Conservation (phyloP, 2,797 vertebrate species). For the Falco naumanni region DNA sequence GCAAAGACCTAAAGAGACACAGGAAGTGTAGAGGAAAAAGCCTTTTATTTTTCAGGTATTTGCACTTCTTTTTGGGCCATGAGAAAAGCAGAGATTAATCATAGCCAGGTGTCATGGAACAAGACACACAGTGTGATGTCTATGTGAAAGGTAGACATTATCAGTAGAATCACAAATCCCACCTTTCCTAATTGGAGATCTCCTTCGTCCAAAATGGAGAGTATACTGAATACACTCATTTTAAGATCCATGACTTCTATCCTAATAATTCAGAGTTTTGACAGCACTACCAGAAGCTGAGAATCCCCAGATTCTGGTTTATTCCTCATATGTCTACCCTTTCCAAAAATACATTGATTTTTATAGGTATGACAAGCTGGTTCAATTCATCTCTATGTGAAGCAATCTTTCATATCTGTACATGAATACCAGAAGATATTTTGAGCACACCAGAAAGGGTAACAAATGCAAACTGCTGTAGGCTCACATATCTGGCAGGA, state of each 20-base stretch:
- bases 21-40: not conserved
- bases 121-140: not conserved
- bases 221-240: not conserved
- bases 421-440: slow-evolving; percentile 53
- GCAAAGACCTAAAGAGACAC: not conserved
- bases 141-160: not conserved
- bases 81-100: slow-evolving; percentile 10
- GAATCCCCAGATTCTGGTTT: slow-evolving; percentile 41
- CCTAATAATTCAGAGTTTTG: slow-evolving; percentile 3
- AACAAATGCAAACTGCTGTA: slow-evolving; percentile 67
- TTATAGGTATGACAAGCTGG: slow-evolving; percentile 50
- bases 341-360: slow-evolving; percentile 59
- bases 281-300: not conserved
- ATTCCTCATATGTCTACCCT: not conserved
- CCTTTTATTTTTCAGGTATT: not conserved
- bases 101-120: not conserved
- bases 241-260: not conserved
- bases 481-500: slow-evolving; percentile 40
- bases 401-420: slow-evolving; percentile 48
- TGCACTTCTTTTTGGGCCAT: not conserved
- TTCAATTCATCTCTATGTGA: slow-evolving; percentile 52
- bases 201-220: not conserved
- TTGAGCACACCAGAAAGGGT: slow-evolving; percentile 60
- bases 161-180: slow-evolving; percentile 17
- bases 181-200: slow-evolving; percentile 28